Evolutionary conservation across 2,888 invertebrate species (phyloP), one percentile per base, ranked within the genome.

Genomic region (Volucella inanis): DNA sequence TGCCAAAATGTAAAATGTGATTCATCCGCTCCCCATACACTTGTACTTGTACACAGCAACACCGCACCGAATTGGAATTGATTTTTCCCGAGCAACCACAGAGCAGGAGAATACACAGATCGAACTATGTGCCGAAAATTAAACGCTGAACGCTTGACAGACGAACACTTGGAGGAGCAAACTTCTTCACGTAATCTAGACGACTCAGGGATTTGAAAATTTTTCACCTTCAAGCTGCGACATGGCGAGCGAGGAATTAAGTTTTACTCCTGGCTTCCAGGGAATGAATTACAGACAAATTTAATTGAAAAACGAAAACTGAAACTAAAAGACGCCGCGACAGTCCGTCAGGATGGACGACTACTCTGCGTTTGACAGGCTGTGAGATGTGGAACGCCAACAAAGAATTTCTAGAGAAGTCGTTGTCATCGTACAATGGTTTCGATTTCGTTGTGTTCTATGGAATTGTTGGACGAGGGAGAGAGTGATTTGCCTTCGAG

Each of bases 311-410:
- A 71, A 57, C 22, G 12, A 55, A 57, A 83, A 55, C 6, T 52
- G 72, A 79, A 84, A 68, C 47, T 50, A 55, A 74, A 47, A 47
- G 45, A 67, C 45, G n/a, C 65, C 75, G 80, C 79, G 75, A 71
- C 75, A 45, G 55, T 61, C 70, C 75, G 22, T 52, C 71, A 70
- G 61, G 65, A 55, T 61, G 71, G 79, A 80, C 84, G 71, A 75
- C 71, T 80, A 38, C 84, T 84, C 84, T 80, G 15, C 79, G 75
- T 84, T 80, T 84, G 84, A 84, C 79, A 84, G 70, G 47, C 55
- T 45, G 43, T 11, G 43, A 15, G 47, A 64, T 47, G 55, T 14
- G 74, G 45, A 74, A 78, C 47, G 52, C 61, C 61, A 43, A 74
- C 55, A 55, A 68, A 22, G 74, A 61, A 18, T 62, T 82, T 82